Evolutionary conservation across 1,140 invertebrate genomes (phyloP).

Genomic region (Drosophila arizonae): DNA sequence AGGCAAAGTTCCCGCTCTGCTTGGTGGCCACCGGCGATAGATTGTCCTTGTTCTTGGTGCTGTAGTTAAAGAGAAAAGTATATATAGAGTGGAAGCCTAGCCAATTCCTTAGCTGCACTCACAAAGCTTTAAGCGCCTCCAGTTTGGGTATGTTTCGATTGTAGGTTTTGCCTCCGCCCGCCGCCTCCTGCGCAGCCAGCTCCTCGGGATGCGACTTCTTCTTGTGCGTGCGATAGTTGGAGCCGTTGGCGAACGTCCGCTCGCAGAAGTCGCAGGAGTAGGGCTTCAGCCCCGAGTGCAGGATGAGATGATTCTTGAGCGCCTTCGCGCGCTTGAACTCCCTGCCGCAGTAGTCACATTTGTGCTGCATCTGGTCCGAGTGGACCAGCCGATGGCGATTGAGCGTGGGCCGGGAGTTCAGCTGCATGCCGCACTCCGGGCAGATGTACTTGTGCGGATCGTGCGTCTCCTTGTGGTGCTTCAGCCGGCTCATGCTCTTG

Average conservation of each 20-base stretch:
- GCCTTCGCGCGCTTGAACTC: constrained; percentile 81
- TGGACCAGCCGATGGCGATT: constrained; percentile 84
- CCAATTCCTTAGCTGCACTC: not conserved
- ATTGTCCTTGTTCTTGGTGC: constrained; percentile 74
- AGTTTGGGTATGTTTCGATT: constrained; percentile 80
- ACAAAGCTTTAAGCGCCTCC: constrained; percentile 77
- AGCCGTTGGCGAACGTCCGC: constrained; percentile 83
- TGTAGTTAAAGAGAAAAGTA: constrained; percentile 7
- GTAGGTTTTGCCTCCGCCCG: constrained; percentile 66
- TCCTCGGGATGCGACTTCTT: constrained; percentile 83
- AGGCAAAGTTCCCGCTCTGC: constrained; percentile 74
- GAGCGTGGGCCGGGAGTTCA: constrained; percentile 83
- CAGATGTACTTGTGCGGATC: constrained; percentile 83
- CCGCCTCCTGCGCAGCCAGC: constrained; percentile 79
- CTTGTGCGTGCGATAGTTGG: constrained; percentile 84
- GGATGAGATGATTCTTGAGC: constrained; percentile 82
- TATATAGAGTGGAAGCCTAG: too few species aligned
- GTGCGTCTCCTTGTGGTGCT: constrained; percentile 83
- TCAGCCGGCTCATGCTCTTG: constrained; percentile 66
- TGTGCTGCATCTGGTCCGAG: constrained; percentile 83
- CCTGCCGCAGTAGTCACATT: constrained; percentile 80
- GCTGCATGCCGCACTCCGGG: constrained; percentile 83
- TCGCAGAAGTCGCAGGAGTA: constrained; percentile 84
- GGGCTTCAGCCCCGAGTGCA: constrained; percentile 83
- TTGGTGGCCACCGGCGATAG: constrained; percentile 76